These are phyloP conservation scores for Sycophaga agraensis DNA, from an alignment of 1,140 invertebrate genomes.

Conservation along the genomic window DNA sequence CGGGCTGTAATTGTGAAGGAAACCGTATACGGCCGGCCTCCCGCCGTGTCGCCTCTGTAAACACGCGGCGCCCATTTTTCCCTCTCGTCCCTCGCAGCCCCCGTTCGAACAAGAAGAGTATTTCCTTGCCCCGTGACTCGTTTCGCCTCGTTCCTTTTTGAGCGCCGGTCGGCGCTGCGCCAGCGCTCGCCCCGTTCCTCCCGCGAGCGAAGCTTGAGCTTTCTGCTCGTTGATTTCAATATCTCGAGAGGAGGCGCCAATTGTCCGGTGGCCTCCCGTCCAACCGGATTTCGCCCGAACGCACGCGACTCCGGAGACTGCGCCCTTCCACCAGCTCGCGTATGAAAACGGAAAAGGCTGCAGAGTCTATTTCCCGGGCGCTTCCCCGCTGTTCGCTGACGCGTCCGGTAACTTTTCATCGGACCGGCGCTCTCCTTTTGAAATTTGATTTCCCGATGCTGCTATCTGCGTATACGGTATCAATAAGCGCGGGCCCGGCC, in stretches of 20 bases:
- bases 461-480: constrained; percentile 7
- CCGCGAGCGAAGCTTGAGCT: constrained; percentile 24
- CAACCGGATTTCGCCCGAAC: constrained; percentile 15
- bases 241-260: constrained; percentile 19
- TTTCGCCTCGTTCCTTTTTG: constrained; percentile 8
- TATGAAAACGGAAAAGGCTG: too few relatives aligned
- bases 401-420: constrained; percentile 1
- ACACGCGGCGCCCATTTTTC: neutral
- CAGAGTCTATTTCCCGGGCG: neutral
- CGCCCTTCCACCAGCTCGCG: too few relatives aligned
- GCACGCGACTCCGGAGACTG: too few relatives aligned
- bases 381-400: neutral
- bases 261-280: constrained; percentile 12
- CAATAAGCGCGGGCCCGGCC: constrained; percentile 10
- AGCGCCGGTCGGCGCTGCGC: neutral
- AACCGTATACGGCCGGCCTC: too few relatives aligned
- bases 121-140: too few relatives aligned
- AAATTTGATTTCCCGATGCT: constrained; percentile 25
- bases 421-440: neutral
- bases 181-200: neutral
- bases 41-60: too few relatives aligned
- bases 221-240: constrained; percentile 40
- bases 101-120: neutral
- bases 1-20: constrained; percentile 13
- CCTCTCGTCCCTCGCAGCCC: neutral